Evolutionary conservation across 2,888 invertebrate genomes (phyloP).

Genomic region (Watsonalla binaria): DNA sequence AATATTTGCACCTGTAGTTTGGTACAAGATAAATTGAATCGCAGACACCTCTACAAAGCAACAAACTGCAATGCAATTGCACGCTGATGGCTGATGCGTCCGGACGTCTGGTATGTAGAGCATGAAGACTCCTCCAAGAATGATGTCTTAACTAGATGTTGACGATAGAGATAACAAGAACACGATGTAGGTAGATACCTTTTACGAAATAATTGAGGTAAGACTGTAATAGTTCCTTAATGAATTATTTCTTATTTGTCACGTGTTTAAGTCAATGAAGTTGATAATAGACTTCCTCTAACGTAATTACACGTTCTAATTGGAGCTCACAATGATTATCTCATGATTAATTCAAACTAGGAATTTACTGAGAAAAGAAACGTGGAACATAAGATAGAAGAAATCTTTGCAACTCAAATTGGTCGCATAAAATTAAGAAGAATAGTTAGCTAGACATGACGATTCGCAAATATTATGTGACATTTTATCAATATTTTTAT

Average conservation of each 20-base stretch:
- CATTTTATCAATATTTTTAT: neutral
- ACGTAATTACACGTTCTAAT: constrained; percentile 13
- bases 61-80: neutral
- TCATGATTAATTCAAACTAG: constrained; percentile 21
- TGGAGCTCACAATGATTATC: constrained; percentile 15
- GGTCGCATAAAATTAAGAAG: too few relatives aligned
- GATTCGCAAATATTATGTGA: too few relatives aligned
- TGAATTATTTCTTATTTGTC: neutral
- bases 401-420: constrained; percentile 1
- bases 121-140: neutral
- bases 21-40: neutral
- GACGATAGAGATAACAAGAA: neutral
- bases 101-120: neutral
- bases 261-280: neutral
- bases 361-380: constrained; percentile 27
- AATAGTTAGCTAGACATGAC: too few relatives aligned
- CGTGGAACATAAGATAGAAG: constrained; percentile 20
- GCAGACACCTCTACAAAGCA: neutral
- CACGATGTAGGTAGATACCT: neutral
- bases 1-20: neutral
- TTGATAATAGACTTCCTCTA: constrained; percentile 21
- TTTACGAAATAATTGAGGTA: neutral
- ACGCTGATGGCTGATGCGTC: neutral
- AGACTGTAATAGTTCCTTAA: neutral
- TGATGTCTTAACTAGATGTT: neutral